A percentile compares a stretch with the other conserved stretches of the same genome.
Conservation (phyloP, 2,797 vertebrate genomes). For the Ibycter americanus region DNA sequence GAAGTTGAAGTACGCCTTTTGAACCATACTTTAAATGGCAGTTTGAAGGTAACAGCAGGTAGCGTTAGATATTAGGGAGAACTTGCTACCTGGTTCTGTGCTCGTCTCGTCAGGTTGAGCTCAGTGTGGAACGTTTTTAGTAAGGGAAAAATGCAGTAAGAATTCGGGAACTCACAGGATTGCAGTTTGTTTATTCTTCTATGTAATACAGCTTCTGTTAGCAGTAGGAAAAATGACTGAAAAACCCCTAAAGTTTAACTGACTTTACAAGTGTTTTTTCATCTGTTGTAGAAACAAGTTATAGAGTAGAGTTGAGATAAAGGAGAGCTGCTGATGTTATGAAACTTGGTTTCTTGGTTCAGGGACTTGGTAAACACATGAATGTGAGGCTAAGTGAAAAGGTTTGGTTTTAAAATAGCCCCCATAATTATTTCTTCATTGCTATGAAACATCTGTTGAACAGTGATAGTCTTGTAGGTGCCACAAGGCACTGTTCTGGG, state of each 20-base stretch:
- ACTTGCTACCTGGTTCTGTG: neutral
- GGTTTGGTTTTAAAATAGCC: neutral
- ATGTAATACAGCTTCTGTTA: neutral
- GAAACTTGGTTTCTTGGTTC: neutral
- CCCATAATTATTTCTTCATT: neutral
- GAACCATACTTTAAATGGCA: neutral
- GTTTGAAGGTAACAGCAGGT: neutral
- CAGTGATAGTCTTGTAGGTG: neutral
- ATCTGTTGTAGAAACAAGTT: neutral
- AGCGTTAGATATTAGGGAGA: fast-evolving
- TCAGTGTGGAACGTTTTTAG: neutral
- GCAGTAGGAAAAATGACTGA: neutral
- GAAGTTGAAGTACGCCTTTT: neutral
- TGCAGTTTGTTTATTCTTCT: neutral
- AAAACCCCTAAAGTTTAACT: neutral
- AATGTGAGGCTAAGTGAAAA: neutral
- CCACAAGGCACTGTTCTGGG: neutral
- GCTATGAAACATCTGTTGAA: neutral
- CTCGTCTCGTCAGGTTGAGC: neutral
- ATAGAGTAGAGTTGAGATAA: neutral
- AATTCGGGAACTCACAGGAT: neutral
- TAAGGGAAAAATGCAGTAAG: neutral
- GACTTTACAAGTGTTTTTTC: neutral
- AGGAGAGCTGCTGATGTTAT: neutral
- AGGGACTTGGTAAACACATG: neutral